A percentile compares a stretch with the other conserved stretches of the same genome.
phyloP scores from a whole-genome alignment of 92 coral and sea anemone species.

The Galaxea fascicularis region DNA sequence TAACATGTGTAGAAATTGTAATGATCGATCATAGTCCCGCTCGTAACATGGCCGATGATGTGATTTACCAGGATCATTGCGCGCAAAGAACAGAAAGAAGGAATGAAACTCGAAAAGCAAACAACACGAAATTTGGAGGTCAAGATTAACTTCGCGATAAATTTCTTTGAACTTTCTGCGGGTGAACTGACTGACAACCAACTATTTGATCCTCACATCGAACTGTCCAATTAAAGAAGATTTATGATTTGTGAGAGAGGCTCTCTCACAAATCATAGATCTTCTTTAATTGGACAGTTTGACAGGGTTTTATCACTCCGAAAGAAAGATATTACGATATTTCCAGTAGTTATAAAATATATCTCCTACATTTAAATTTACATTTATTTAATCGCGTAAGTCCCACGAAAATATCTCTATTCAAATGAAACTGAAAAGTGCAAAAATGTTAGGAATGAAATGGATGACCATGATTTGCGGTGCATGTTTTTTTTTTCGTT shows the following conservation, averaged over 20 bases:
- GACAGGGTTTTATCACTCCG: slow-evolving; percentile 8
- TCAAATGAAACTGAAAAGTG: too few species aligned
- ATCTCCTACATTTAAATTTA: too few species aligned
- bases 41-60: not conserved
- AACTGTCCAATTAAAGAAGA: too few species aligned
- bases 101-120: not conserved
- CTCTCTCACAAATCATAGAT: slow-evolving; percentile 15
- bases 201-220: not conserved
- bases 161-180: not conserved
- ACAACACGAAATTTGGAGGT: not conserved
- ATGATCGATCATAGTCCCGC: not conserved
- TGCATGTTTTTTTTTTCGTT: too few species aligned
- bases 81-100: too few species aligned
- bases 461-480: too few species aligned
- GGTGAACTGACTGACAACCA: too few species aligned
- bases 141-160: not conserved
- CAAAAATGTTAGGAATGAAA: too few species aligned
- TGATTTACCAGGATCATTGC: not conserved
- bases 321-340: not conserved
- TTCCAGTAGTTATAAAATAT: too few species aligned
- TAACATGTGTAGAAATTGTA: slow-evolving; percentile 4
- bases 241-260: not conserved
- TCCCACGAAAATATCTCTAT: too few species aligned
- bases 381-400: too few species aligned
- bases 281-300: slow-evolving; percentile 30